Evolutionary conservation across 2,888 invertebrate species (phyloP), one percentile per base, ranked within the genome.

Genomic region (Lithophane semibrunnea): DNA sequence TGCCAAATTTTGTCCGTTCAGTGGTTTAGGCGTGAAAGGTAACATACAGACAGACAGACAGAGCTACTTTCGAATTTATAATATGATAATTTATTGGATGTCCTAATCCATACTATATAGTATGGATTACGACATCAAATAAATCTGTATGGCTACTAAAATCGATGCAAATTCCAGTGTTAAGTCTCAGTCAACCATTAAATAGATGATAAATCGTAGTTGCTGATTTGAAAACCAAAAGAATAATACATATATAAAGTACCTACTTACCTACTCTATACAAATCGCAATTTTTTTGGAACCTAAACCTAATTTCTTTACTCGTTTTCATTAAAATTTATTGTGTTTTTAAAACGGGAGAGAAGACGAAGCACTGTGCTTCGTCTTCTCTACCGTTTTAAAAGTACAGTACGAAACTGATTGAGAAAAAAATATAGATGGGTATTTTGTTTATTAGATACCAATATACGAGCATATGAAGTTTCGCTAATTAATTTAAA

Each of bases 121-220:
- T 29, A 37, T 37, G 37, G 37, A 37, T 61, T 58, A 16, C 21
- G 47, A 67, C 67, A 63, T 49, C 9, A 49, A 79, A 77, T 66
- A 63, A 83, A 79, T 83, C 21, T 78, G 61, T 52, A 29, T 63
- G 83, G 56, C 78, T 63, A 42, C 10, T n/a, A 65, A 18, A 79
- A 10, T 54, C 29, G 49, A 84, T 69, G 58, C n/a, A 21, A 84
- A 84, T 84, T 79, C 4, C 61, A 29, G 24, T 64, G 52, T 1
- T 52, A 49, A 8, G 21, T 52, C 9, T 9, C 21, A 21, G 16
- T 47, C 49, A 47, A 21, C 12, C 42, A 49, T 83, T 77, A 18
- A 42, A 61, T 66, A n/a, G 2, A 42, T 63, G 47, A 49, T 61
- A 29, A 10, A 56, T 49, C n/a, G n/a, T 24, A 29, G 16, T 5